These are phyloP conservation scores for Trachelus tabidus DNA, from an alignment of 2,888 invertebrate genomes.

Conservation along the genomic window DNA sequence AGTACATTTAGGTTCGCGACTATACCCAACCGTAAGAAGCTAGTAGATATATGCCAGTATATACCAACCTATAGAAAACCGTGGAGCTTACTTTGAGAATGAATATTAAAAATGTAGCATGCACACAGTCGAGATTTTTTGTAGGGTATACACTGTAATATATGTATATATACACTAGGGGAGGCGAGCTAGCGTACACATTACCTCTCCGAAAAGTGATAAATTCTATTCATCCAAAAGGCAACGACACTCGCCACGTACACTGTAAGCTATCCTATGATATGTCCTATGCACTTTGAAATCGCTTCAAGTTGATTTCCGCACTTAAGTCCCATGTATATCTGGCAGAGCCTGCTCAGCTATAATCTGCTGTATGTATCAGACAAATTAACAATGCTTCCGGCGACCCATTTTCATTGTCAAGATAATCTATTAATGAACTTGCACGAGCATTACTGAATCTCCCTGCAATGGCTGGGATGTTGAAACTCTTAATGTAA, in stretches of 20 bases:
- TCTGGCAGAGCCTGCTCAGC: not conserved
- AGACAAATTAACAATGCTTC: not conserved
- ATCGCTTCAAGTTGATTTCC: not conserved
- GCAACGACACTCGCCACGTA: not conserved
- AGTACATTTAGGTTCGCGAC: constrained; percentile 7
- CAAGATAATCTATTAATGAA: constrained; percentile 17
- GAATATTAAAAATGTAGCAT: not conserved
- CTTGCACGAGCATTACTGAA: not conserved
- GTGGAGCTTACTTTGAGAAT: not conserved
- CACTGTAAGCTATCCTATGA: not conserved
- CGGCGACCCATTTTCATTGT: not conserved
- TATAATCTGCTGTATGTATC: not conserved
- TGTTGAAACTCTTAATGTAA: not conserved
- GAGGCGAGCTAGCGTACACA: not conserved
- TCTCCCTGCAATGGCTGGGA: not conserved
- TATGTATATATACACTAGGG: not conserved
- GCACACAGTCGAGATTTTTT: not conserved
- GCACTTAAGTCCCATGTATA: not conserved
- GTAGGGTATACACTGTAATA: not conserved
- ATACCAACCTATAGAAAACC: not conserved
- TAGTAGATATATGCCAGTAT: not conserved
- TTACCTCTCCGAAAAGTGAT: not conserved
- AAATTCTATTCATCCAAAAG: not conserved
- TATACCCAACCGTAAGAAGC: not conserved
- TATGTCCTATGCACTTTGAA: not conserved